These are phyloP conservation scores for Argyrosomus japonicus DNA, from an alignment of 2,113 vertebrate genomes.

Conservation along the genomic window DNA sequence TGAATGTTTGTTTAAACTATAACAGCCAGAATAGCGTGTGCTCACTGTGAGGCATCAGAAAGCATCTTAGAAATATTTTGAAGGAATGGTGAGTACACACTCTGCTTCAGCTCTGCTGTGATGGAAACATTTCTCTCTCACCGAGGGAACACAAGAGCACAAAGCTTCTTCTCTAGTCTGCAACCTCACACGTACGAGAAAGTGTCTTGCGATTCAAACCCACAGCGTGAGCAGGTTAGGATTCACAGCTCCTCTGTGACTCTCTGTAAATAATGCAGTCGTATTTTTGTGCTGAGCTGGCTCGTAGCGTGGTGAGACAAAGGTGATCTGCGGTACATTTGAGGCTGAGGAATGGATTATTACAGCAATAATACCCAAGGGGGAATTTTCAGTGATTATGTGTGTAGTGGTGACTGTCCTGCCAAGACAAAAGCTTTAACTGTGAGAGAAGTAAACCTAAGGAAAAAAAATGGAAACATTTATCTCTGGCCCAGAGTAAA, in stretches of 20 bases:
- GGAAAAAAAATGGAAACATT: constrained; percentile 6
- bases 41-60: constrained; percentile 20
- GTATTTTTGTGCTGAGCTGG: constrained; percentile 29
- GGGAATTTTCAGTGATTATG: constrained; percentile 24
- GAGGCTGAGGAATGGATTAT: constrained; percentile 37
- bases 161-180: constrained; percentile 23
- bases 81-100: constrained; percentile 34
- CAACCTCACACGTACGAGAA: neutral
- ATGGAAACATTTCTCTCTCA: constrained; percentile 22
- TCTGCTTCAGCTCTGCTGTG: neutral
- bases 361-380: constrained; percentile 40
- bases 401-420: constrained; percentile 12
- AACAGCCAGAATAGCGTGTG: constrained; percentile 27
- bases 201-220: constrained; percentile 44
- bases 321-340: constrained; percentile 43
- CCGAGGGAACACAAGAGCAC: neutral
- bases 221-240: constrained; percentile 6
- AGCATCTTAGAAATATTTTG: constrained; percentile 47
- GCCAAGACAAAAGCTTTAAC: constrained; percentile 19
- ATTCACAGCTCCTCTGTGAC: constrained; percentile 37
- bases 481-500: neutral
- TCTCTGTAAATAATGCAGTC: constrained; percentile 23
- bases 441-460: constrained; percentile 15
- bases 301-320: constrained; percentile 22
- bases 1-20: constrained; percentile 53